Evolutionary conservation across 2,888 invertebrate genomes (phyloP).

Genomic region (Aspidapion aeneum): DNA sequence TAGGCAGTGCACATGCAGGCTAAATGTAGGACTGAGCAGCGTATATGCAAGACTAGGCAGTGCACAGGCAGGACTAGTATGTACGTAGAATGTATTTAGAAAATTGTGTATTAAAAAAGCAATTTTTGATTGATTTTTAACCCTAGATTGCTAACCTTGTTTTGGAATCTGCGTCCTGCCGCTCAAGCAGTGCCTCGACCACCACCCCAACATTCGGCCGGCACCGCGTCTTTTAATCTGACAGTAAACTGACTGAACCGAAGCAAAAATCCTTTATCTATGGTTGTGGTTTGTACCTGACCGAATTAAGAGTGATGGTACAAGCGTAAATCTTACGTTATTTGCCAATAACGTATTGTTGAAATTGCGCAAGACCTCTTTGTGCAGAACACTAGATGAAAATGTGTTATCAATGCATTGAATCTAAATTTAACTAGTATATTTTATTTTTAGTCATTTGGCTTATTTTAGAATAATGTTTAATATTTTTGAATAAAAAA

Average conservation of each 20-base stretch:
- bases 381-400: slow-evolving; percentile 5
- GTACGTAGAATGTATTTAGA: too few species aligned
- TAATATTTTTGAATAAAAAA: neutral
- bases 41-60: too few species aligned
- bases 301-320: neutral
- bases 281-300: neutral
- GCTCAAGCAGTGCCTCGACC: neutral
- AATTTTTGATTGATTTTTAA: too few species aligned
- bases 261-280: too few species aligned
- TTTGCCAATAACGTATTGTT: neutral
- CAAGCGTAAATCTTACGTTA: neutral
- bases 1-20: too few species aligned
- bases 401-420: slow-evolving; percentile 2
- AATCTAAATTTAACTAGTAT: neutral
- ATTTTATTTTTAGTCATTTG: neutral
- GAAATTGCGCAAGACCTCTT: slow-evolving; percentile 1
- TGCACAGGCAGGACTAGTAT: too few species aligned
- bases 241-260: too few species aligned
- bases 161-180: neutral
- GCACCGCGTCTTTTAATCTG: neutral
- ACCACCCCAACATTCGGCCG: neutral
- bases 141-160: neutral
- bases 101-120: too few species aligned
- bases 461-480: neutral
- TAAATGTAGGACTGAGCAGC: too few species aligned